These are phyloP conservation scores for Urophycis tenuis DNA, from an alignment of 2,797 vertebrate species.

Conservation along the genomic window DNA sequence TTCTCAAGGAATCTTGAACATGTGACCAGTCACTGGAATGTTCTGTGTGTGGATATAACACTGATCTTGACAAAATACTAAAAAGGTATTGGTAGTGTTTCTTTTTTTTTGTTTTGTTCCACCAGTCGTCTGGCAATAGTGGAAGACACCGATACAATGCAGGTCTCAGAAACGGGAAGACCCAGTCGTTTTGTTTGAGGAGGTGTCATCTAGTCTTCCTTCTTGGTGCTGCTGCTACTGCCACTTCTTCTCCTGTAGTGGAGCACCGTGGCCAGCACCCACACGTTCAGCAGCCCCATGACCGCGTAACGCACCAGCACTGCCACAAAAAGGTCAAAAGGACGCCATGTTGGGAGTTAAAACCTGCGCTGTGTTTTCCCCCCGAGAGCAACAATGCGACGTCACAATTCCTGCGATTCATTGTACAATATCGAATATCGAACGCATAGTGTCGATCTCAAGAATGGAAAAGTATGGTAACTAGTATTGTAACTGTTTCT, in stretches of 20 bases:
- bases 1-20: not conserved
- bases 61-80: conserved; percentile 29
- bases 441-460: not conserved
- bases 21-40: conserved; percentile 35
- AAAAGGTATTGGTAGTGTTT: not conserved
- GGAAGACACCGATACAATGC: not conserved
- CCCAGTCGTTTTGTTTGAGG: not conserved
- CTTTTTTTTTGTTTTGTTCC: no score
- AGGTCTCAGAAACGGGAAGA: not conserved
- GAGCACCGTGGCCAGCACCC: conserved; percentile 80
- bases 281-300: conserved; percentile 82
- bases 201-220: conserved; percentile 66
- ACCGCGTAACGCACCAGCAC: conserved; percentile 81
- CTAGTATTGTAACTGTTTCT: not conserved
- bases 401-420: not conserved
- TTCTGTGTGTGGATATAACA: conserved; percentile 21
- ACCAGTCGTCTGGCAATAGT: not conserved
- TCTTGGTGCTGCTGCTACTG: conserved; percentile 53
- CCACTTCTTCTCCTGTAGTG: conserved; percentile 74
- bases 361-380: no score
- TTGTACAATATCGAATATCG: not conserved
- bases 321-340: conserved; percentile 47
- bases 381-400: no score
- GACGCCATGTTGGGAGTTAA: not conserved
- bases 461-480: not conserved